Evolutionary conservation across 2,888 invertebrate genomes (phyloP), one percentile per base, ranked within the genome.

Genomic region (Noctua pronuba): DNA sequence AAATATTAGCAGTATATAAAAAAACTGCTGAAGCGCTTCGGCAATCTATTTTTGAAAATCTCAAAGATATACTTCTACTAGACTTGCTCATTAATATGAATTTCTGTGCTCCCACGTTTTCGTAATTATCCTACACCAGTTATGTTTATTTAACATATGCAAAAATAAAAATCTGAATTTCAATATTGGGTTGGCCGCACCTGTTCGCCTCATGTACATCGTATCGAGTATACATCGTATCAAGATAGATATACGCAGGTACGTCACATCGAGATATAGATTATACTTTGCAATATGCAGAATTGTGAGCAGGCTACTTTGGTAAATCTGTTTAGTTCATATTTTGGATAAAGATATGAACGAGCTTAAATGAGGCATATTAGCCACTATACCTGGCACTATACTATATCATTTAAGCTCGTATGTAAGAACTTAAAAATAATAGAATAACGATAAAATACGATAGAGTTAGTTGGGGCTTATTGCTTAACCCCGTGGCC

Each of bases 91-190:
- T 66, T 77, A 83, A 81, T 73, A 80, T 65, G 60, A 55, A 64
- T 68, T 71, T 18, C 66, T 79, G 58, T 58, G 13, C 35, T 24
- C 13, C 75, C 67, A 68, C 31, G 28, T 21, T 49, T 49, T 28
- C n/a, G 46, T 80, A 88, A 88, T 86, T 83, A 88, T 73, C 52
- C 66, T 60, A 68, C 79, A 76, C 58, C 74, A 68, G 75, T 75
- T 81, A 75, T 83, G 66, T 85, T 77, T 80, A 86, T 85, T 88
- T 88, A 84, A 82, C 88, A 88, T 88, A 88, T 88, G 88, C 88
- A 88, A 88, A 88, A 88, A 88, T 79, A 81, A 80, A 84, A 88
- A 88, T 88, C 84, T 85, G 88, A 86, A 88, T 87, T 88, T 88
- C 88, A 88, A 88, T 88, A 85, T 83, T 84, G 82, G 82, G 65